Conservation (phyloP, 2,113 vertebrate genomes). For the Semnornis frantzii region DNA sequence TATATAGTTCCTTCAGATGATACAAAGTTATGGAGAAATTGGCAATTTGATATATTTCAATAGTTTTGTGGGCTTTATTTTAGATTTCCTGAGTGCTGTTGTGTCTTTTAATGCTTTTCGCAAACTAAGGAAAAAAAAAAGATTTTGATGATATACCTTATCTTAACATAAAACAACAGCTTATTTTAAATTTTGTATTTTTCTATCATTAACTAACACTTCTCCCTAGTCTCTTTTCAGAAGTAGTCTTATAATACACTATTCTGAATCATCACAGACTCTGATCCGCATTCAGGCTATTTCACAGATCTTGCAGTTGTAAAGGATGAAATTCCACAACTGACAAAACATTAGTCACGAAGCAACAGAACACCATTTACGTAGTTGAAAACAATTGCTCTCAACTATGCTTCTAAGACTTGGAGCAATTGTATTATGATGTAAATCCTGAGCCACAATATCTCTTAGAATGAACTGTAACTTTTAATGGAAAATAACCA, state of each 20-base stretch:
- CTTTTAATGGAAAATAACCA: not conserved
- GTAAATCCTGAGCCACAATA: not conserved
- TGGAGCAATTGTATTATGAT: not conserved
- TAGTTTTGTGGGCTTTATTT: not conserved
- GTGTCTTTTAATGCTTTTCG: not conserved
- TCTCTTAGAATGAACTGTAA: not conserved
- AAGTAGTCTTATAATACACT: not conserved
- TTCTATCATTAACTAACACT: not conserved
- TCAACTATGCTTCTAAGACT: not conserved
- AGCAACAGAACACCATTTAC: constrained; percentile 31
- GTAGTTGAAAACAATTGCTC: not conserved
- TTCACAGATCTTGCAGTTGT: constrained; percentile 20
- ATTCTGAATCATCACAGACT: constrained; percentile 12
- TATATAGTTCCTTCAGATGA: not conserved
- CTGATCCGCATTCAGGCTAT: constrained; percentile 10
- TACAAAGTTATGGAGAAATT: not conserved
- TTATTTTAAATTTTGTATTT: not conserved
- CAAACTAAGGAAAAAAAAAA: not conserved
- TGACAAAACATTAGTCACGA: constrained; percentile 50
- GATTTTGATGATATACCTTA: not conserved
- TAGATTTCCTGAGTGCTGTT: not conserved
- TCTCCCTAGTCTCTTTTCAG: not conserved
- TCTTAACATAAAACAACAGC: not conserved
- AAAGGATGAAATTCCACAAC: constrained; percentile 11
- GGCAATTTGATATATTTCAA: not conserved